Conservation (phyloP, 2,888 invertebrate genomes). For the Folsomia manolachei region DNA sequence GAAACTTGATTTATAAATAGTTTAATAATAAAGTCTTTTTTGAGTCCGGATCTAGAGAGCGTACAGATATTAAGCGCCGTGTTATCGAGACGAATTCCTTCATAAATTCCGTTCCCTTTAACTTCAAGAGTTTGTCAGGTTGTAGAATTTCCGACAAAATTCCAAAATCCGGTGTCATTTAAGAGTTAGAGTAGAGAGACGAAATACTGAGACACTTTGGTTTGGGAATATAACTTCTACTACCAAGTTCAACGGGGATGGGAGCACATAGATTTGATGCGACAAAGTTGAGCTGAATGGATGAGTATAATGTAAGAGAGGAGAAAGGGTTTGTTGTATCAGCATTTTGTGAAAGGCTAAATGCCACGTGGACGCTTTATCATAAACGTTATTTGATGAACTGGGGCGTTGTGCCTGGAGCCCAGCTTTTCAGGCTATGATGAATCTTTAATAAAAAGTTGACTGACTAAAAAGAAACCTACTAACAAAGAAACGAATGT, state of each 20-base stretch:
- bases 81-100: too few species aligned
- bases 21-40: neutral
- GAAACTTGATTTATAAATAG: conserved; percentile 5
- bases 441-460: neutral
- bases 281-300: conserved; percentile 2
- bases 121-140: neutral
- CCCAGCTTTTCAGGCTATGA: neutral
- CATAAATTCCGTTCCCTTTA: neutral
- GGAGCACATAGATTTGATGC: too few species aligned
- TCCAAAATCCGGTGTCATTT: conserved; percentile 15
- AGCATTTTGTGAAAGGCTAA: neutral
- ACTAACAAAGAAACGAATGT: too few species aligned
- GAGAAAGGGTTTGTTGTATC: conserved; percentile 3
- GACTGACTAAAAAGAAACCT: neutral
- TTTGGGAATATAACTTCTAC: too few species aligned
- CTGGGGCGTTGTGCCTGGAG: too few species aligned
- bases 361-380: neutral
- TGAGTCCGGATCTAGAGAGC: too few species aligned
- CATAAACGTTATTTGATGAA: neutral
- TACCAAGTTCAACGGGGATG: neutral
- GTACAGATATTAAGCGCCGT: too few species aligned
- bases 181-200: too few species aligned
- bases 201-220: too few species aligned
- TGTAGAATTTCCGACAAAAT: neutral
- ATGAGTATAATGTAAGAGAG: conserved; percentile 20